These are phyloP conservation scores for Zygothrica quintamaculata DNA, from an alignment of 2,888 invertebrate species.

Conservation along the genomic window DNA sequence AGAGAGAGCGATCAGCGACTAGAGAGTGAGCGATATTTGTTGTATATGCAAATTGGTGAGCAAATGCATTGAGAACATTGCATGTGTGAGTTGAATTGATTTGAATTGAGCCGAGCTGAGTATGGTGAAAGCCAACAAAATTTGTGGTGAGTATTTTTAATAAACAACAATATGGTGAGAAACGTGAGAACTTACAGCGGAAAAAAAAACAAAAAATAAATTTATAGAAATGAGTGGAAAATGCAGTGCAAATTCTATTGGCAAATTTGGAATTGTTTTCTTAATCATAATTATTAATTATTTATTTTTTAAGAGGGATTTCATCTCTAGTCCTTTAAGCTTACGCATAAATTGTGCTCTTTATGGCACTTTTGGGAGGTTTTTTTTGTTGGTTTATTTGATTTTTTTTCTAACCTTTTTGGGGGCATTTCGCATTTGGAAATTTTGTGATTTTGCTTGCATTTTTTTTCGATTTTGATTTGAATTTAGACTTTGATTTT, in stretches of 20 bases:
- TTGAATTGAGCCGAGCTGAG: too few relatives aligned
- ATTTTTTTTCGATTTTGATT: constrained; percentile 54
- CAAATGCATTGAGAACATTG: constrained; percentile 8
- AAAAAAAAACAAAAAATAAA: constrained; percentile 4
- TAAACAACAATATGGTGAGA: constrained; percentile 26
- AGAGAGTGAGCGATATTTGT: constrained; percentile 5
- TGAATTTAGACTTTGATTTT: constrained; percentile 40
- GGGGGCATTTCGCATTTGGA: constrained; percentile 75
- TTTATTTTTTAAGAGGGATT: constrained; percentile 20
- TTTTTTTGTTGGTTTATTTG: constrained; percentile 23
- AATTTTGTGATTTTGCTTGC: constrained; percentile 79
- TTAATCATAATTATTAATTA: not conserved
- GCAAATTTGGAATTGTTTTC: constrained; percentile 49
- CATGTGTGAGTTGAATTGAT: constrained; percentile 17
- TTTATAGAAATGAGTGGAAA: constrained; percentile 34
- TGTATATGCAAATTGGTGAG: constrained; percentile 14
- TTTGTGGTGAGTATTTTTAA: constrained; percentile 24
- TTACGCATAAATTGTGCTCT: constrained; percentile 34
- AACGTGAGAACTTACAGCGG: constrained; percentile 30
- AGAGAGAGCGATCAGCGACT: too few relatives aligned
- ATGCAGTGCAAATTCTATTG: constrained; percentile 73
- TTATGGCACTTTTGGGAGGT: constrained; percentile 18
- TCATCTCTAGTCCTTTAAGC: constrained; percentile 19
- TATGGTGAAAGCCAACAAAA: constrained; percentile 23
- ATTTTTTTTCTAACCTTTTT: constrained; percentile 73